phyloP scores from a whole-genome alignment of 2,113 vertebrate genomes.

The Dicentrarchus labrax region DNA sequence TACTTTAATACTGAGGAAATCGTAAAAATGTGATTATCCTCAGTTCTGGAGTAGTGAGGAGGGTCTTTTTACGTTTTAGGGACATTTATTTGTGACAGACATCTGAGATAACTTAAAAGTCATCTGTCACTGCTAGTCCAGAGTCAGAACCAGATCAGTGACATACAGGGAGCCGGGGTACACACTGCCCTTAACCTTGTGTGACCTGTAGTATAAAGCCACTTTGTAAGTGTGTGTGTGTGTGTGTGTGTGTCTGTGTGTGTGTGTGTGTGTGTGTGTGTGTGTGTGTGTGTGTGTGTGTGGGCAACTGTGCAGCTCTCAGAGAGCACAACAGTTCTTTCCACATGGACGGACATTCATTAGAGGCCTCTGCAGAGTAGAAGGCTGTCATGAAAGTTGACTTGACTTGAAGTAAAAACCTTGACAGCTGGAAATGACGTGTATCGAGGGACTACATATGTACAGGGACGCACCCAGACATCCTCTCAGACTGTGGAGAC shows the following conservation, averaged over 20 bases:
- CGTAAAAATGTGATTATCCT: too few species aligned
- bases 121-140: background rate
- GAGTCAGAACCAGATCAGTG: background rate
- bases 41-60: background rate
- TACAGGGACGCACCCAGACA: background rate
- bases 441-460: slow-evolving; percentile 32
- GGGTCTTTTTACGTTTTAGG: background rate
- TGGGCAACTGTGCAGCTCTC: background rate
- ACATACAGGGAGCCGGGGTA: background rate
- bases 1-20: too few species aligned
- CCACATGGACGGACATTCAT: slow-evolving; percentile 39
- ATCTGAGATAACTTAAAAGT: background rate
- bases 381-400: slow-evolving; percentile 46
- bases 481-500: background rate
- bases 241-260: slow-evolving; percentile 11
- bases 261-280: slow-evolving; percentile 4
- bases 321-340: slow-evolving; percentile 3
- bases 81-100: background rate
- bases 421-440: slow-evolving; percentile 35
- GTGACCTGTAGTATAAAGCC: background rate
- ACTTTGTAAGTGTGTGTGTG: background rate
- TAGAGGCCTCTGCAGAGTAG: slow-evolving; percentile 21
- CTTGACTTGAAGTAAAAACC: slow-evolving; percentile 32
- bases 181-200: background rate
- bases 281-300: slow-evolving; percentile 6